Percentiles rank a stretch among this genome's conserved stretches.
These are phyloP conservation scores for Crossaster papposus DNA, from an alignment of 53 echinoderm and acorn worm species.

Conservation along the genomic window DNA sequence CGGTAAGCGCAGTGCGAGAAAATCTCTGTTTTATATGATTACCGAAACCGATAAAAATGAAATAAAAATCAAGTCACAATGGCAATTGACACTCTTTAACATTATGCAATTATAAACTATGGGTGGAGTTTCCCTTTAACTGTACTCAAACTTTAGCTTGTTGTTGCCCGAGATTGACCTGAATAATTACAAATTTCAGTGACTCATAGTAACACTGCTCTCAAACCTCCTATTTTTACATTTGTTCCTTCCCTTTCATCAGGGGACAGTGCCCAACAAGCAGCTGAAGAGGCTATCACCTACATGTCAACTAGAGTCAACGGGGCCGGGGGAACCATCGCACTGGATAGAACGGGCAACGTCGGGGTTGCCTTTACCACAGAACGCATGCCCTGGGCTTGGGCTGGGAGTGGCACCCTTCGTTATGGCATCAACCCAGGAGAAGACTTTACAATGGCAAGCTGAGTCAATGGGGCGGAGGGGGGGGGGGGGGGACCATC, in stretches of 20 bases:
- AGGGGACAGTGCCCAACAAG: conserved; percentile 79
- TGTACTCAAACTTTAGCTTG: no score
- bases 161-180: no score
- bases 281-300: conserved; percentile 78
- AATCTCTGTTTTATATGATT: no score
- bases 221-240: neutral
- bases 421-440: conserved; percentile 85
- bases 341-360: conserved; percentile 40
- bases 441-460: conserved; percentile 54
- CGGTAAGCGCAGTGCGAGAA: no score
- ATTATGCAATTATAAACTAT: no score
- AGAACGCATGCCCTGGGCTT: conserved; percentile 92
- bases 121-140: no score
- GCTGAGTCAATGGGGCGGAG: conserved; percentile 6
- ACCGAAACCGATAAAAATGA: no score
- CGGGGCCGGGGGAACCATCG: conserved; percentile 75
- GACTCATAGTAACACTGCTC: no score
- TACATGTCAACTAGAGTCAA: conserved; percentile 77
- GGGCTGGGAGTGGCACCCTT: conserved; percentile 61
- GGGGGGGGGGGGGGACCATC: conserved; percentile 68
- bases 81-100: no score
- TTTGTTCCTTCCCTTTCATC: conserved; percentile 1
- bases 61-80: no score
- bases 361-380: conserved; percentile 79
- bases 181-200: no score